Base-by-base conservation (phyloP, 2,888 invertebrate genomes). In the Lobophora halterata region DNA sequence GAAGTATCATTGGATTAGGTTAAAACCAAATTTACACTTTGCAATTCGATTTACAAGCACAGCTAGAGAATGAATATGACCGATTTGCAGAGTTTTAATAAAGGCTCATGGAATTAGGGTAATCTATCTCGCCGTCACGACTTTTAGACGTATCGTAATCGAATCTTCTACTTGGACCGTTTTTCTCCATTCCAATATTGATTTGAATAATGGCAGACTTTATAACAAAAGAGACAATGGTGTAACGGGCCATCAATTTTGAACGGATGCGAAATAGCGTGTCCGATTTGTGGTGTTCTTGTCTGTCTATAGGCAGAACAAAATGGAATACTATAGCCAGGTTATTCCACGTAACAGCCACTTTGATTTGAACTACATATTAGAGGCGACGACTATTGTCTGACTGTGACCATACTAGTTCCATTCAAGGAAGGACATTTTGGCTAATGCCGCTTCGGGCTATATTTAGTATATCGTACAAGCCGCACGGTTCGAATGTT, bases 201-300 rank as follows among this genome's bases (percentile, higher is more conserved):
- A 40, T 46, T 44, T 40, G 49, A 37, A 49, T 46, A 46, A 49
- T 46, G 37, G 34, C 43, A 46, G 39, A 37, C 36, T 34, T 31
- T 42, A 28, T 35, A 33, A 41, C 45, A 42, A 45, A 39, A 38
- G 45, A 32, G 36, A 44, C 38, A 36, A 34, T 40, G 34, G 30
- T 40, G 32, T 42, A 33, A 44, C 48, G 29, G 45, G 13, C 42
- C 21, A 26, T 41, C 41, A 35, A 38, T 38, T 49, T 34, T 31
- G 30, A 28, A 23, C 24, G 29, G 13, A 19, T 18, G 23, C 41
- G 43, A 44, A 38, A 34, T 35, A 38, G 35, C 38, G 20, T 36
- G 30, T 33, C 41, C 23, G 29, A 30, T 47, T 40, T 38, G 33
- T 23, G 37, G 34, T 36, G 31, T 36, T 30, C 34, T 11, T 25